phyloP scores from a whole-genome alignment of 2,797 vertebrate species.

The Nyctalus aviator region DNA sequence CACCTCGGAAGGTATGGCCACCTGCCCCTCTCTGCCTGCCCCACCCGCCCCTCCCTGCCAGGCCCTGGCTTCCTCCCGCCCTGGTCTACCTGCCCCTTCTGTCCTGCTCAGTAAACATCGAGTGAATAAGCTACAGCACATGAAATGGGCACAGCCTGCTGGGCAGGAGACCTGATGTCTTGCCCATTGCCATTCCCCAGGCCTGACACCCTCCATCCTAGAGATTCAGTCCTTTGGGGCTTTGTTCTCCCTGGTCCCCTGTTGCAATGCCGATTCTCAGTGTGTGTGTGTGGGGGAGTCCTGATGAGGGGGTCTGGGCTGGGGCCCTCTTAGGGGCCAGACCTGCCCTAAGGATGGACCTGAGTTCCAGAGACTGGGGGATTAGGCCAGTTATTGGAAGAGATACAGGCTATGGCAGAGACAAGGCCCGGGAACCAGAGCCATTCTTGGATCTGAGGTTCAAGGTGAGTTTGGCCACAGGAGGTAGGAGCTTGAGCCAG shows the following conservation, averaged over 20 bases:
- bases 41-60: too few relatives aligned
- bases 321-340: not conserved
- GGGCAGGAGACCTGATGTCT: not conserved
- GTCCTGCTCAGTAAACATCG: not conserved
- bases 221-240: not conserved
- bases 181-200: not conserved
- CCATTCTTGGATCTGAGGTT: not conserved
- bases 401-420: not conserved
- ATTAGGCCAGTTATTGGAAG: not conserved
- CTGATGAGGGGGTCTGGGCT: not conserved
- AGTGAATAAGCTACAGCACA: not conserved
- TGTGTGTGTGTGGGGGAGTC: not conserved
- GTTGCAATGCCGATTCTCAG: not conserved
- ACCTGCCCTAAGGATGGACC: not conserved
- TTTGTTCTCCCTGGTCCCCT: not conserved
- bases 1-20: constrained; percentile 91
- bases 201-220: not conserved
- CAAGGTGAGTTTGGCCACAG: not conserved
- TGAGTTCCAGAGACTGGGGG: not conserved
- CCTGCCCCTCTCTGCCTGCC: too few relatives aligned
- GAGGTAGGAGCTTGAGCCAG: not conserved
- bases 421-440: not conserved
- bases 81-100: not conserved
- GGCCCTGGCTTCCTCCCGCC: not conserved
- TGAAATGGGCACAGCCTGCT: not conserved